Conservation (phyloP, 2,888 invertebrate genomes). For the Agelastica alni region DNA sequence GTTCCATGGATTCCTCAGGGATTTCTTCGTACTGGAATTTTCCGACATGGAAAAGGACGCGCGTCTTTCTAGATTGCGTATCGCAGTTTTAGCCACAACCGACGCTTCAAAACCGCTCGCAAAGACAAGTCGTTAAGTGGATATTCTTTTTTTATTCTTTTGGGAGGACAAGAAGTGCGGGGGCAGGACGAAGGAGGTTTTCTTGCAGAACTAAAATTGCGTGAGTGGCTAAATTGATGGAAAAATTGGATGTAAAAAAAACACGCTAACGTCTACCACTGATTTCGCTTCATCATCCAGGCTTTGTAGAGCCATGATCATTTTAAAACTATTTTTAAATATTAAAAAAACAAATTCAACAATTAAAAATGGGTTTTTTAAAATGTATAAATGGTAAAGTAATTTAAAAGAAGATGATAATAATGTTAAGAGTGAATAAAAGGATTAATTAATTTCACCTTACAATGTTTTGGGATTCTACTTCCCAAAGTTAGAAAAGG, state of each 20-base stretch:
- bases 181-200: neutral
- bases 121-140: slow-evolving; percentile 19
- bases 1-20: slow-evolving; percentile 7
- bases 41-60: slow-evolving; percentile 15
- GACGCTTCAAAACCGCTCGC: slow-evolving; percentile 3
- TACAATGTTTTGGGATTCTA: too few species aligned
- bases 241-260: slow-evolving; percentile 8
- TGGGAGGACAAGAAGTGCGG: neutral
- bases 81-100: slow-evolving; percentile 1
- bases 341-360: too few species aligned
- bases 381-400: too few species aligned
- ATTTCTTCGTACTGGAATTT: slow-evolving; percentile 8
- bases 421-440: too few species aligned
- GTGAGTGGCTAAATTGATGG: slow-evolving; percentile 16
- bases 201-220: slow-evolving; percentile 12
- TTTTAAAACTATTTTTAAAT: too few species aligned
- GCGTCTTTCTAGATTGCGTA: slow-evolving; percentile 13
- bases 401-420: too few species aligned
- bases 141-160: slow-evolving; percentile 15
- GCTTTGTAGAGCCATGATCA: too few species aligned
- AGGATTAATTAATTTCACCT: too few species aligned
- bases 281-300: too few species aligned
- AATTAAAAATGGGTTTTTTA: too few species aligned
- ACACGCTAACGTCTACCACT: neutral
- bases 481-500: too few species aligned